Conservation (phyloP, 1,140 invertebrate genomes). For the Hyles vespertilio region DNA sequence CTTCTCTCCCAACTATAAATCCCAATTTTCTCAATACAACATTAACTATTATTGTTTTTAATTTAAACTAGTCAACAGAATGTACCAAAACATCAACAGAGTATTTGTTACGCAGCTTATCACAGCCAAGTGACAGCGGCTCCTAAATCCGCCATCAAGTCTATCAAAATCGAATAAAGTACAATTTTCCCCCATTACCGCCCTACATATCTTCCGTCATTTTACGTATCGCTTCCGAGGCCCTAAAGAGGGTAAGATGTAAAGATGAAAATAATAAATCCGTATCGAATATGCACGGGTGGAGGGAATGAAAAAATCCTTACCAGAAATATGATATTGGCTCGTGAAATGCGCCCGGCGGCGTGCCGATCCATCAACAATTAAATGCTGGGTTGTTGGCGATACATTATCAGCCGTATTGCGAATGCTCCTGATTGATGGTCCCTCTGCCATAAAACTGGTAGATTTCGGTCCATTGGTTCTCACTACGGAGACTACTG, state of each 20-base stretch:
- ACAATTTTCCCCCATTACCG: constrained; percentile 72
- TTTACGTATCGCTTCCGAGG: constrained; percentile 70
- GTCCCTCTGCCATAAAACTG: constrained; percentile 45
- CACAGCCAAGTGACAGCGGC: constrained; percentile 47
- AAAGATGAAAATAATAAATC: constrained; percentile 71
- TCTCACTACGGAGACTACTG: constrained; percentile 34
- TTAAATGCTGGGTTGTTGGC: constrained; percentile 65
- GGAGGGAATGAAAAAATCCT: constrained; percentile 44
- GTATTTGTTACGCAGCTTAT: constrained; percentile 3
- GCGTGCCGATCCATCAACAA: constrained; percentile 66
- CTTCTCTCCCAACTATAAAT: too few relatives aligned
- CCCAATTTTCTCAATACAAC: too few relatives aligned
- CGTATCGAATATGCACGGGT: constrained; percentile 62
- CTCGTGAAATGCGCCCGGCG: constrained; percentile 47
- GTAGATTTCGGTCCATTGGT: constrained; percentile 35
- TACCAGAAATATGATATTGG: constrained; percentile 52
- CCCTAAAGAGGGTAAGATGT: constrained; percentile 61
- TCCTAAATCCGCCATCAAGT: constrained; percentile 67
- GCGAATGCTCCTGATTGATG: constrained; percentile 62
- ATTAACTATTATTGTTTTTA: not conserved
- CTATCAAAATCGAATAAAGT: constrained; percentile 74
- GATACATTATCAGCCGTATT: constrained; percentile 61
- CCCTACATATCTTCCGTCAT: constrained; percentile 69
- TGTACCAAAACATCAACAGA: constrained; percentile 1
- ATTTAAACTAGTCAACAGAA: not conserved